These are phyloP conservation scores for Icerya purchasi DNA, from an alignment of 2,888 invertebrate species.

Conservation along the genomic window DNA sequence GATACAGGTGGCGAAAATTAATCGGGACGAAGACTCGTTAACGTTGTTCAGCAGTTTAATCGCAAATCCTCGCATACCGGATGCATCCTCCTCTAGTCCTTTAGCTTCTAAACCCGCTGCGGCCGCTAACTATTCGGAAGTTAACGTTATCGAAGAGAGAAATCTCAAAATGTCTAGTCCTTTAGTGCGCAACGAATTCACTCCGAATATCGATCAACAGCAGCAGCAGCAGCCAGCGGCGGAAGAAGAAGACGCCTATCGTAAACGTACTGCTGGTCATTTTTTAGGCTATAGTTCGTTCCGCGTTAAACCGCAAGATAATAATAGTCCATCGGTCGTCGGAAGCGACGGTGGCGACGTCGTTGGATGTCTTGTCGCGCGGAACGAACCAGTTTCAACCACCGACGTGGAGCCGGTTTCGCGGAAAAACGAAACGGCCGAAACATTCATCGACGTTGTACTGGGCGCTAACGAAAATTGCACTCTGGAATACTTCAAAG, in stretches of 20 bases:
- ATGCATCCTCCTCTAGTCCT: background rate
- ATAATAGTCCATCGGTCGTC: background rate
- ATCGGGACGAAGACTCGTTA: slow-evolving; percentile 19
- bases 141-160: slow-evolving; percentile 1
- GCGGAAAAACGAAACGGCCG: background rate
- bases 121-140: slow-evolving; percentile 8
- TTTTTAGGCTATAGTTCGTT: background rate
- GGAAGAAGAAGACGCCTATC: background rate
- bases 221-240: background rate
- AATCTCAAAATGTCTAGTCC: background rate
- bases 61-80: no score
- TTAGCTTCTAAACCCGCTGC: slow-evolving; percentile 3
- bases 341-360: no score
- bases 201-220: background rate
- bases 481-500: slow-evolving; percentile 31
- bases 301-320: background rate
- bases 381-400: background rate
- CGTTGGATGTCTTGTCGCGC: no score
- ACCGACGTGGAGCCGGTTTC: background rate
- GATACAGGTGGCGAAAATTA: slow-evolving; percentile 22
- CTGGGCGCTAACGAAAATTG: slow-evolving; percentile 36
- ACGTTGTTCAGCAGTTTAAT: slow-evolving; percentile 2
- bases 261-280: background rate
- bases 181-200: background rate
- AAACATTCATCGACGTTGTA: slow-evolving; percentile 25